Evolutionary conservation across 37 sponge, comb jelly and placozoan species (phyloP).

Genomic region (Agelas oroides): DNA sequence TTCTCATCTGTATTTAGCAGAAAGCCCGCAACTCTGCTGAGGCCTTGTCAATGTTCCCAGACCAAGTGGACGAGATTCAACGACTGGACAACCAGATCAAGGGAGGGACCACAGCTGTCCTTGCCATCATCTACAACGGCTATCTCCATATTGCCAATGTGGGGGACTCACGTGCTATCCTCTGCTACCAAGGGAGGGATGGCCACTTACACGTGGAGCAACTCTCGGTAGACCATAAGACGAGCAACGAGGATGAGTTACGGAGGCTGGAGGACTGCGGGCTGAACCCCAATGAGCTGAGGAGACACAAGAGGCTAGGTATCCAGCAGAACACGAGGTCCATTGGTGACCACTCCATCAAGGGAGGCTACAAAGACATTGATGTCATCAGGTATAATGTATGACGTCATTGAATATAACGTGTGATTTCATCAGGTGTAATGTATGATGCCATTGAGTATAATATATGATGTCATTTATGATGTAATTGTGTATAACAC

Average conservation of each 20-base stretch:
- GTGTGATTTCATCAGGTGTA: too few species aligned
- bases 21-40: constrained; percentile 27
- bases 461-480: too few species aligned
- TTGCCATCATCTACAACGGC: constrained; percentile 55
- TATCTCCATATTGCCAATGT: constrained; percentile 88
- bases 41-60: constrained; percentile 43
- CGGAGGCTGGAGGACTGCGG: constrained; percentile 61
- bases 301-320: constrained; percentile 61
- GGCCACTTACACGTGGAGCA: constrained; percentile 47
- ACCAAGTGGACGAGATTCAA: constrained; percentile 51
- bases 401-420: too few species aligned
- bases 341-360: constrained; percentile 92
- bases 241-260: constrained; percentile 75
- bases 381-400: constrained; percentile 76
- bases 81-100: constrained; percentile 65
- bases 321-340: constrained; percentile 79
- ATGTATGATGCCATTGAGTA: too few species aligned
- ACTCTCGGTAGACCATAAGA: constrained; percentile 88
- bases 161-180: constrained; percentile 64
- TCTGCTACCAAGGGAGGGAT: neutral
- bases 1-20: too few species aligned
- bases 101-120: constrained; percentile 76
- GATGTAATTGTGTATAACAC: too few species aligned
- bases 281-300: constrained; percentile 47
- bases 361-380: constrained; percentile 89